phyloP scores from a whole-genome alignment of 2,113 vertebrate genomes.

The Heloderma charlesbogerti region DNA sequence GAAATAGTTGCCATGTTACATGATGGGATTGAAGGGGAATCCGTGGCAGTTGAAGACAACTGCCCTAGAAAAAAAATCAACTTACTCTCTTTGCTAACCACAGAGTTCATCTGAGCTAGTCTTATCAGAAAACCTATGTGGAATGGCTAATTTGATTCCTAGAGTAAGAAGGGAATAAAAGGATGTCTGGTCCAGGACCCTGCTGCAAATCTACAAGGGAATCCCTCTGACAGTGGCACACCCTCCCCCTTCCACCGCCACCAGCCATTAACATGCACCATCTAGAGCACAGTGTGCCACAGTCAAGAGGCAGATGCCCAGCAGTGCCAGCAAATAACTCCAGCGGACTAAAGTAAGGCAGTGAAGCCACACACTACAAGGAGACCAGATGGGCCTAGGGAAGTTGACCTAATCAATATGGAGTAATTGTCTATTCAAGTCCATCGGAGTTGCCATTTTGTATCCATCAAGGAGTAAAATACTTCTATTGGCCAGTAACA shows the following conservation, averaged over 20 bases:
- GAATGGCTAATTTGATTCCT: background rate
- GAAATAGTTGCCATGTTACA: background rate
- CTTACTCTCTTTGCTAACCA: background rate
- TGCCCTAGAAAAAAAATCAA: background rate
- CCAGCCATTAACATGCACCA: background rate
- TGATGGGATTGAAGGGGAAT: background rate
- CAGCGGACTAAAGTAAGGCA: background rate
- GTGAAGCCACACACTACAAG: background rate
- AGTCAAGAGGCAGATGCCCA: background rate
- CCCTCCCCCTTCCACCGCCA: background rate
- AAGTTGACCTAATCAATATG: background rate
- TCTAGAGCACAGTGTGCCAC: background rate
- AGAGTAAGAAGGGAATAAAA: background rate
- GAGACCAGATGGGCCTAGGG: background rate
- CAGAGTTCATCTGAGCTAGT: background rate
- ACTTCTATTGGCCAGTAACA: background rate
- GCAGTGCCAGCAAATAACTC: background rate
- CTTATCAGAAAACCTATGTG: background rate
- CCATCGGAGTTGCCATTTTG: background rate
- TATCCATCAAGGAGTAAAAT: background rate
- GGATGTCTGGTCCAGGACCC: background rate
- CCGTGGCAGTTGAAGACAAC: background rate
- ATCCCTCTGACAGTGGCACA: background rate
- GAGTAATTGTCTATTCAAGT: background rate
- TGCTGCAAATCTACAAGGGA: background rate